Evolutionary conservation across 2,888 invertebrate genomes (phyloP).

Genomic region (Latheticus oryzae): DNA sequence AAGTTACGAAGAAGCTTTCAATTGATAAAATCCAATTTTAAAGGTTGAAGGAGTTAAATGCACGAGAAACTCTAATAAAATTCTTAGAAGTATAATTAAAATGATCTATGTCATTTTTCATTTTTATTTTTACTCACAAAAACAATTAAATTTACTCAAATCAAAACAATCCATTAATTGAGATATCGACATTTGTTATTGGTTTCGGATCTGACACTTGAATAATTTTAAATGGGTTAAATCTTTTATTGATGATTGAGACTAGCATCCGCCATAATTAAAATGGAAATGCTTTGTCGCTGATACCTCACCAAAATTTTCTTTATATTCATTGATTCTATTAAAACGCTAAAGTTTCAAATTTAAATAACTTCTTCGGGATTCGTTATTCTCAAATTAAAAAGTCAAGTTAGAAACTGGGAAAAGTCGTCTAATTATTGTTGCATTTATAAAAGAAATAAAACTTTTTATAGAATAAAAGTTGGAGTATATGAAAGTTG

Average conservation of each 20-base stretch:
- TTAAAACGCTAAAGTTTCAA: no score
- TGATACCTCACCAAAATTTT: no score
- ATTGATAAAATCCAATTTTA: conserved; percentile 4
- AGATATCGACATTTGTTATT: conserved; percentile 6
- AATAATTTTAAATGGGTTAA: conserved; percentile 2
- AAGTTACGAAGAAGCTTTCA: neutral
- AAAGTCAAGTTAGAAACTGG: no score
- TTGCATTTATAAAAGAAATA: no score
- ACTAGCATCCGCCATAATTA: neutral
- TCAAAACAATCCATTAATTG: conserved; percentile 2
- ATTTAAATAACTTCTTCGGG: no score
- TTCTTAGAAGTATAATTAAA: conserved; percentile 6
- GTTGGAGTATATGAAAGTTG: no score
- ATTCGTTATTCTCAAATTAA: no score
- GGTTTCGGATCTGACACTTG: neutral
- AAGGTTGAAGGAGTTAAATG: conserved; percentile 1
- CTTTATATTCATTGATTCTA: no score
- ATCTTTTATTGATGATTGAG: conserved; percentile 8
- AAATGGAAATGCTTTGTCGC: conserved; percentile 2
- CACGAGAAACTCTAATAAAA: no score
- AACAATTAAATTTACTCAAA: neutral
- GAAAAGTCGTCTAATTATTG: no score
- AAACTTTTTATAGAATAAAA: no score
- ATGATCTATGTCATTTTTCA: conserved; percentile 1
- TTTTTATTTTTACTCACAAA: no score